These are phyloP conservation scores for Enteromius radiatus DNA, from an alignment of 2,797 vertebrate genomes.

Conservation along the genomic window DNA sequence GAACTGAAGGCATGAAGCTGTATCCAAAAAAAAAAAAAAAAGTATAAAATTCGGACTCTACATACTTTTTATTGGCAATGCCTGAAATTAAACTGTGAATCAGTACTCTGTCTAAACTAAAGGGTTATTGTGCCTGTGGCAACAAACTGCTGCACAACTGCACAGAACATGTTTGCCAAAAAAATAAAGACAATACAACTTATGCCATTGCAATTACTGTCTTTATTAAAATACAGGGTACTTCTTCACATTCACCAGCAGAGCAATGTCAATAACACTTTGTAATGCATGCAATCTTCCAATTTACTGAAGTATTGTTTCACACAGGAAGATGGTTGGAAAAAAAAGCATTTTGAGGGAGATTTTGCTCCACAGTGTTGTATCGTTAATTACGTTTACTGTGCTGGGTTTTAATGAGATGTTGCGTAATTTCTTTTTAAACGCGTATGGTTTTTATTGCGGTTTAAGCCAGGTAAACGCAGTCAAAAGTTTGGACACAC, in stretches of 20 bases:
- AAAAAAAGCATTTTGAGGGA: background rate
- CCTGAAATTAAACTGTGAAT: constrained; percentile 26
- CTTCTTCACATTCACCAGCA: background rate
- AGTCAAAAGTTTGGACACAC: background rate
- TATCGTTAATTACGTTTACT: background rate
- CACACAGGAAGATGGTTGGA: background rate
- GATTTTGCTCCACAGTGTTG: background rate
- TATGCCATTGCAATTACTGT: background rate
- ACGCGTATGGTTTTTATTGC: background rate
- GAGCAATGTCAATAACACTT: background rate
- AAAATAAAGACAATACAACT: constrained; percentile 18
- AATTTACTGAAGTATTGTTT: background rate
- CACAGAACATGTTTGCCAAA: constrained; percentile 12
- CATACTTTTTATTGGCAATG: constrained; percentile 10
- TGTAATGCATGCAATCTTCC: background rate
- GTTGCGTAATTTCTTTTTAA: background rate
- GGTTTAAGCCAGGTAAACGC: too few species aligned
- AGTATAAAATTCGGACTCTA: background rate
- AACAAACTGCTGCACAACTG: background rate
- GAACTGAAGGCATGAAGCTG: constrained; percentile 20
- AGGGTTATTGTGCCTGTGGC: constrained; percentile 16
- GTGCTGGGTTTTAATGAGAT: background rate
- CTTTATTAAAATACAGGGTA: background rate
- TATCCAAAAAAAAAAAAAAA: constrained; percentile 23
- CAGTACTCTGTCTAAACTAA: background rate